Conservation (phyloP, 1,140 invertebrate species). For the Chlorops oryzae region DNA sequence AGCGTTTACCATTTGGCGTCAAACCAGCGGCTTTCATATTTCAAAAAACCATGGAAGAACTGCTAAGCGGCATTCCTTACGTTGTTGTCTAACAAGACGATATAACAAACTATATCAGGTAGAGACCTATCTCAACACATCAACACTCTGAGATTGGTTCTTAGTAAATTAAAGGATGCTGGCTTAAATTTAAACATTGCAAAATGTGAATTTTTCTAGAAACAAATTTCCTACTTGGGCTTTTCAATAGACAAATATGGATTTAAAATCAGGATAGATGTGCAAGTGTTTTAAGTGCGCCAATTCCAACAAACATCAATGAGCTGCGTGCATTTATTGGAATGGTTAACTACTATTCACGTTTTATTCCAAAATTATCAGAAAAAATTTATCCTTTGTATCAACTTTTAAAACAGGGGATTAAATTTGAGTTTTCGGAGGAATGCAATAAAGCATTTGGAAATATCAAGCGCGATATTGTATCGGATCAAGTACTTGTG, state of each 20-base stretch:
- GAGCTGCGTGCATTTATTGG: slow-evolving; percentile 31
- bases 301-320: slow-evolving; percentile 20
- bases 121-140: no score
- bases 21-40: no score
- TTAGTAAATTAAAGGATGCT: background rate
- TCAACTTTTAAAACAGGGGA: slow-evolving; percentile 26
- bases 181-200: slow-evolving; percentile 24
- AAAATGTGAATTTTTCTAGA: slow-evolving; percentile 31
- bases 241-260: slow-evolving; percentile 25
- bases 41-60: no score
- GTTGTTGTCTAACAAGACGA: no score
- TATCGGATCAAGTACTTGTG: slow-evolving; percentile 11
- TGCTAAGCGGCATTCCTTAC: no score
- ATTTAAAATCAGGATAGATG: slow-evolving; percentile 20
- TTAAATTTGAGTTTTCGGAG: slow-evolving; percentile 18
- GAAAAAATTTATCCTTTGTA: slow-evolving; percentile 29
- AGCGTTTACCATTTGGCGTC: no score
- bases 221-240: slow-evolving; percentile 30
- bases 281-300: slow-evolving; percentile 18
- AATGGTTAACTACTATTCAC: slow-evolving; percentile 32
- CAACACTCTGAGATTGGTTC: slow-evolving; percentile 3
- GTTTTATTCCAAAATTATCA: slow-evolving; percentile 41
- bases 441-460: slow-evolving; percentile 13
- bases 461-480: slow-evolving; percentile 1
- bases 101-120: no score